Conservation (phyloP, 2,113 vertebrate genomes). For the Dermatemys mawii region DNA sequence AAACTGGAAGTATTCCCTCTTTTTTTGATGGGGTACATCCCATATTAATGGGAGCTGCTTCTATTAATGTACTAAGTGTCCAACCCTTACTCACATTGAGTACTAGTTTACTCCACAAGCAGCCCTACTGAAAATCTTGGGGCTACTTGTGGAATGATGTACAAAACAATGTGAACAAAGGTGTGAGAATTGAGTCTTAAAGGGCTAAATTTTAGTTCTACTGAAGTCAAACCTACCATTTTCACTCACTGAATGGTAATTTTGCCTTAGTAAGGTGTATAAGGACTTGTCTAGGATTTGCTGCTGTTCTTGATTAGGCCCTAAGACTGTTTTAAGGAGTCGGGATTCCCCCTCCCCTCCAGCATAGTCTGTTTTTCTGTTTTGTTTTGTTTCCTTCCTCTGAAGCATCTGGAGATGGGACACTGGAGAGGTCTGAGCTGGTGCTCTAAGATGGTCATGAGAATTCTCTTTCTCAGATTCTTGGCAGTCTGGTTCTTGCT, state of each 20-base stretch:
- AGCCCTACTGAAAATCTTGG: rapidly evolving
- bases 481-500: not conserved
- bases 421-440: not conserved
- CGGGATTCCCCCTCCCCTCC: not conserved
- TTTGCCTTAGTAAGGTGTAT: not conserved
- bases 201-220: not conserved
- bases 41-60: not conserved
- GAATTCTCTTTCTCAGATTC: not conserved
- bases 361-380: not conserved
- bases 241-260: not conserved
- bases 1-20: not conserved
- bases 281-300: not conserved
- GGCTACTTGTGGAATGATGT: not conserved
- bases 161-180: not conserved
- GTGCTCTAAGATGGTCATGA: not conserved
- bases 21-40: not conserved
- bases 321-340: not conserved
- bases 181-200: not conserved
- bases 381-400: not conserved
- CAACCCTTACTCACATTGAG: rapidly evolving
- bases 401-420: not conserved
- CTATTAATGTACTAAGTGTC: not conserved
- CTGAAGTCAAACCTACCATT: not conserved
- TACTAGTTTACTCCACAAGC: not conserved
- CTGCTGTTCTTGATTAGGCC: not conserved